Conservation (phyloP, 2,888 invertebrate species). For the Phyto melanocephala region DNA sequence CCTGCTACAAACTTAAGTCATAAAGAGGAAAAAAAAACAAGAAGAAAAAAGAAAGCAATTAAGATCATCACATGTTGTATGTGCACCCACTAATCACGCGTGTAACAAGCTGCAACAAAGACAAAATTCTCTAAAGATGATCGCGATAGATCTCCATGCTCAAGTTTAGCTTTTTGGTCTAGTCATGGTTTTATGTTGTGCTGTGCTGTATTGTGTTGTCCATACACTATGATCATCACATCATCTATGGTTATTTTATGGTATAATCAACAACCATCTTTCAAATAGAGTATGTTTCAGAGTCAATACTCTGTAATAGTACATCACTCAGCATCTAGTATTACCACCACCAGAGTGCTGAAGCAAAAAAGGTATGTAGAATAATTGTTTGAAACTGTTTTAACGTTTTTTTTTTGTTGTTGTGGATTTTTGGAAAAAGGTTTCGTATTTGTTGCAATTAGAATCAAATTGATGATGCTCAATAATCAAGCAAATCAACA, state of each 20-base stretch:
- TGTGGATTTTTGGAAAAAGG: background rate
- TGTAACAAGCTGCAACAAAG: constrained; percentile 69
- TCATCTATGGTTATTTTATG: constrained; percentile 63
- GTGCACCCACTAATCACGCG: constrained; percentile 68
- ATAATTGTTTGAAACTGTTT: constrained; percentile 51
- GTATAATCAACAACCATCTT: constrained; percentile 54
- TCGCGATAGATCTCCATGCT: constrained; percentile 34
- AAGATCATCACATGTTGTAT: constrained; percentile 61
- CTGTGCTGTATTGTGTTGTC: constrained; percentile 45
- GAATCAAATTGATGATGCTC: constrained; percentile 69
- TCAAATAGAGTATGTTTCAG: background rate
- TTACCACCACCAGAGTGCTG: background rate
- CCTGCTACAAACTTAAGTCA: no score
- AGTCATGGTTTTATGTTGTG: constrained; percentile 60
- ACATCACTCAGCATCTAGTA: constrained; percentile 41
- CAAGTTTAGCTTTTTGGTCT: constrained; percentile 37
- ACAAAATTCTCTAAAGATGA: constrained; percentile 63
- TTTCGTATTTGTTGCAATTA: constrained; percentile 68
- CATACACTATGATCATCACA: constrained; percentile 62
- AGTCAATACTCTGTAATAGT: constrained; percentile 13
- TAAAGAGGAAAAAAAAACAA: background rate
- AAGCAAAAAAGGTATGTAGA: constrained; percentile 37
- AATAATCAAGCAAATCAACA: constrained; percentile 69
- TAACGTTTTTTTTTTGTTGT: background rate
- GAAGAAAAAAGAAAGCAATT: constrained; percentile 8